Percentiles rank a stretch among this genome's conserved stretches.
phyloP scores from a whole-genome alignment of 2,113 vertebrate genomes.

The Perca flavescens region DNA sequence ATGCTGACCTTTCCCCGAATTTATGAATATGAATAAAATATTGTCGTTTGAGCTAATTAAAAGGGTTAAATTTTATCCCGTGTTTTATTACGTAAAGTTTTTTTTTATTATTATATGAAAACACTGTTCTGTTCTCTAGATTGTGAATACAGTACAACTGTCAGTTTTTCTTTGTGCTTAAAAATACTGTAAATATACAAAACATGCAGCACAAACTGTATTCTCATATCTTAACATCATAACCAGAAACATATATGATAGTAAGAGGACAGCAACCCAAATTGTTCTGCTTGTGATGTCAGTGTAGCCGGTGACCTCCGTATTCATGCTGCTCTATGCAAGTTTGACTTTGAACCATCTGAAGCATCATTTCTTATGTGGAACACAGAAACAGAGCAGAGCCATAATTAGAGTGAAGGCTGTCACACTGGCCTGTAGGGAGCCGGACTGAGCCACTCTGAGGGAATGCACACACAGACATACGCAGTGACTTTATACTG shows the following conservation, averaged over 20 bases:
- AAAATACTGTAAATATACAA: neutral
- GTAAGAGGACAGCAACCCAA: constrained; percentile 2
- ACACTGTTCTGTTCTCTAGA: neutral
- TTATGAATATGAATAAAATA: constrained; percentile 9
- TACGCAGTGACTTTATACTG: constrained; percentile 15
- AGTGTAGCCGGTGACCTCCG: constrained; percentile 40
- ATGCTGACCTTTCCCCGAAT: constrained; percentile 9
- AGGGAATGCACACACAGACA: constrained; percentile 37
- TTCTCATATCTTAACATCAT: neutral
- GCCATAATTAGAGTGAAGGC: constrained; percentile 80
- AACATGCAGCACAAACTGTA: neutral
- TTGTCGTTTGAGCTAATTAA: neutral
- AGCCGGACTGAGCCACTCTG: constrained; percentile 41
- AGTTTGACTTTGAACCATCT: constrained; percentile 76
- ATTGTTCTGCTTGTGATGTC: constrained; percentile 11
- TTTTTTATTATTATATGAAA: neutral
- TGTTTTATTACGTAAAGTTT: neutral
- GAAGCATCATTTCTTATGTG: constrained; percentile 72
- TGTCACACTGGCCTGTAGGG: constrained; percentile 69
- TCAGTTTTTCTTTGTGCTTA: neutral
- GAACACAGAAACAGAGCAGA: constrained; percentile 78
- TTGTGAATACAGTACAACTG: neutral
- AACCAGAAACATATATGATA: no score
- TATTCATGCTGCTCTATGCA: constrained; percentile 46
- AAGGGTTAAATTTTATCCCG: neutral